Base-by-base conservation (phyloP, 2,797 vertebrate species). In the Holocentrus rufus region DNA sequence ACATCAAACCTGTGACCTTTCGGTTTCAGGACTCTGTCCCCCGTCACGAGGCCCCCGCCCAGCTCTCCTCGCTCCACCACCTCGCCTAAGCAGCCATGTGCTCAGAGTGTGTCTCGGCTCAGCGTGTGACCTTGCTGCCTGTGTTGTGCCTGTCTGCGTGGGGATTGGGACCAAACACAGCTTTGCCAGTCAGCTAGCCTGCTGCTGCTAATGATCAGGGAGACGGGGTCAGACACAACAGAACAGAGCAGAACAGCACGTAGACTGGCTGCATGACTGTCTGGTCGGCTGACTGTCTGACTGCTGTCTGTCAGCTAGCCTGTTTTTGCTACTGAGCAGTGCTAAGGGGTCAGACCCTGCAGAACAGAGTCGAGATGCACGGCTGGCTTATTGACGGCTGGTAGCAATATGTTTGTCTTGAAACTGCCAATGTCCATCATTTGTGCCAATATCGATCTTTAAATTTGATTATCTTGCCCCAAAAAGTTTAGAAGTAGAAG, bases 121-220 rank as follows among this genome's bases (percentile, higher is more conserved):
- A 20, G 18, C 6, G 47, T 44, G 44, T 9, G 44, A 34, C 36
- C 36, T 39, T 10, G 10, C 36, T 39, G 36, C 22, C 56, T 7
- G 78, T 62, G 71, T 76, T 31, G 3, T 54, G 23, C 2, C 10
- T 54, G 82, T 78, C 72, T 85, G 60, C 22, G 13, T 15, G 65
- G n/a, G 69, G 88, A 93, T 91, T 90, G 88, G 70, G 88, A 92
- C 72, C 89, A 90, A 74, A 11, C 2, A 44, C 22, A 82, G 90
- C 87, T 91, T 92, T 92, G 81, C 46, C 59, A 57, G 57, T 20
- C 34, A 73, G 15, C 14, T 15, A 53, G 36, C 50, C 36, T n/a
- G 64, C 68, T 63, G 61, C 78, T 62, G 72, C 11, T 69, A 79
- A 47, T 65, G 82, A 88, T 81, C 80, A 59, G 73, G 52, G 79